phyloP scores from a whole-genome alignment of 2,113 vertebrate species.

The Hemicordylus capensis region DNA sequence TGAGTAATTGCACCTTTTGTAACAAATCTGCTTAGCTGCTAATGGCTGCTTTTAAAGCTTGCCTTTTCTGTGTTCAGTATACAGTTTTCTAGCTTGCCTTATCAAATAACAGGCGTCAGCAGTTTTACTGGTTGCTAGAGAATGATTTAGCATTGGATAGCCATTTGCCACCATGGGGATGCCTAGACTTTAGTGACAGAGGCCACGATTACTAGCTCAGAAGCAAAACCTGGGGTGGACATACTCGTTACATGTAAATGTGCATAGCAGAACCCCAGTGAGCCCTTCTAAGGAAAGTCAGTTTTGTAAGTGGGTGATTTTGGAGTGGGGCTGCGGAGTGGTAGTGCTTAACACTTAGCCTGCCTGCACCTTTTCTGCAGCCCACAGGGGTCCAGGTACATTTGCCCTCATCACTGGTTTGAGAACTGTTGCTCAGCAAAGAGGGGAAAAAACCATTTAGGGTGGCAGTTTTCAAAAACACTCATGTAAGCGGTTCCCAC shows the following conservation, averaged over 20 bases:
- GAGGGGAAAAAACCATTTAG: neutral
- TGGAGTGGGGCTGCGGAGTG: neutral
- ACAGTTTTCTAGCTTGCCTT: conserved; percentile 11
- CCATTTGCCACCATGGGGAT: neutral
- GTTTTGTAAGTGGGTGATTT: neutral
- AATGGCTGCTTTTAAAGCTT: conserved; percentile 22
- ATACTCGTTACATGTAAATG: neutral
- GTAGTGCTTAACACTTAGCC: neutral
- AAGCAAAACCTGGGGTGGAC: neutral
- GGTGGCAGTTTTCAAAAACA: neutral
- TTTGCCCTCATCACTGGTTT: neutral
- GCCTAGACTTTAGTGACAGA: neutral
- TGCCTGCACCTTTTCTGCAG: neutral
- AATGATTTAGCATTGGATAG: neutral
- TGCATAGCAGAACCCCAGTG: neutral
- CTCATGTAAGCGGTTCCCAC: neutral
- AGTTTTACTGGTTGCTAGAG: neutral
- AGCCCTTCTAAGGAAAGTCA: neutral
- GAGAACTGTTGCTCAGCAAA: neutral
- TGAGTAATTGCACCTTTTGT: conserved; percentile 38
- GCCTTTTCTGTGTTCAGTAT: neutral
- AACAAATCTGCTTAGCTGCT: conserved; percentile 52
- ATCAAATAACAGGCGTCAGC: neutral
- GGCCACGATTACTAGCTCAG: neutral
- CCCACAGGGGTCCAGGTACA: no score